Conservation (phyloP, 2,888 invertebrate genomes). For the Microplitis deprimator region DNA sequence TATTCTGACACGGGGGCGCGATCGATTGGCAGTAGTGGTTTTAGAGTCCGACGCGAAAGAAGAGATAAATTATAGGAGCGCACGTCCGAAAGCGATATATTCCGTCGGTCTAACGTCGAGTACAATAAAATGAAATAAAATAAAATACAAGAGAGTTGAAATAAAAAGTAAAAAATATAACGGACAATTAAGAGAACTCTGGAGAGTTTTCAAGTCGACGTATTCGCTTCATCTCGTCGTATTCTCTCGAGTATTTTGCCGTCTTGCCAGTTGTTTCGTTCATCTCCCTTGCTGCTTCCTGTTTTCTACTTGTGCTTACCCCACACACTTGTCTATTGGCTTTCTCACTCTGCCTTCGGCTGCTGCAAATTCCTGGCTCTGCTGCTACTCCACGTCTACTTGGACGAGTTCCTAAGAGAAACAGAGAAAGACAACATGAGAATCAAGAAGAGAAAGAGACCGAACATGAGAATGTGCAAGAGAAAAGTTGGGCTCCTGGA, state of each 20-base stretch:
- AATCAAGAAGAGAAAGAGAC: no score
- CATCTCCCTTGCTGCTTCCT: slow-evolving; percentile 23
- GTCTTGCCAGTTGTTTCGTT: slow-evolving; percentile 19
- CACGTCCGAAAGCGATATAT: slow-evolving; percentile 22
- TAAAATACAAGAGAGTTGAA: slow-evolving; percentile 14
- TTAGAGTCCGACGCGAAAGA: background rate
- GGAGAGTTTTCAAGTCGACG: slow-evolving; percentile 52
- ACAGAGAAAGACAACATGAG: slow-evolving; percentile 12
- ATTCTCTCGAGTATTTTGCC: slow-evolving; percentile 29
- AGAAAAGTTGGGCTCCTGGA: slow-evolving; percentile 32
- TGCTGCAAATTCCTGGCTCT: background rate
- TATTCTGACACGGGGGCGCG: background rate
- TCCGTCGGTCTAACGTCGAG: background rate
- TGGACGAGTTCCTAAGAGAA: no score
- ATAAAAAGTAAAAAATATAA: slow-evolving; percentile 11
- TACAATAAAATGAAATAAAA: background rate
- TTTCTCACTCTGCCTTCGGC: slow-evolving; percentile 34
- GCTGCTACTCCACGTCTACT: no score
- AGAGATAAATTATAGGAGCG: slow-evolving; percentile 15
- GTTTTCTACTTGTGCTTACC: background rate
- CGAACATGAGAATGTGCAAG: no score
- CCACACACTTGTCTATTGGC: slow-evolving; percentile 36
- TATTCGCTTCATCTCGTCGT: slow-evolving; percentile 45
- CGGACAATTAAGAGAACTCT: slow-evolving; percentile 53
- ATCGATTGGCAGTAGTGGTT: slow-evolving; percentile 8